Conservation (phyloP, 1,140 invertebrate species). For the Formica exsecta region DNA sequence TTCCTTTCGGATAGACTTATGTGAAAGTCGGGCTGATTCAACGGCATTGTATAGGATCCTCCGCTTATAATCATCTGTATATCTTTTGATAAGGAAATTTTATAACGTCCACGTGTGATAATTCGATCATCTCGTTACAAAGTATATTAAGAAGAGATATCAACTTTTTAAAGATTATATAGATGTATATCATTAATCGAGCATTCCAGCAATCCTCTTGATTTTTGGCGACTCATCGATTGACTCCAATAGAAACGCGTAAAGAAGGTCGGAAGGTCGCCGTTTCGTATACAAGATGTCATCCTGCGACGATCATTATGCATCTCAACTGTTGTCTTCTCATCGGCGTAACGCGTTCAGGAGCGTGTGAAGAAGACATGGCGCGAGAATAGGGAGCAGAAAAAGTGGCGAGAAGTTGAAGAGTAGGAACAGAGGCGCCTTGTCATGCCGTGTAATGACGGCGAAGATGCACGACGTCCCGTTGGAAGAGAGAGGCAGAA, state of each 20-base stretch:
- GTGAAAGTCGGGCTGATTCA: constrained; percentile 49
- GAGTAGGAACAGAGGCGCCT: constrained; percentile 77
- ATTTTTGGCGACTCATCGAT: constrained; percentile 41
- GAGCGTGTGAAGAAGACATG: constrained; percentile 76
- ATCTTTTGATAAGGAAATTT: not conserved
- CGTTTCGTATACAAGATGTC: constrained; percentile 56
- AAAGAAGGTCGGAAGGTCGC: constrained; percentile 73
- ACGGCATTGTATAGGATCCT: not conserved
- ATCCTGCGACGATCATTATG: constrained; percentile 67
- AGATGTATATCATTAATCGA: not conserved
- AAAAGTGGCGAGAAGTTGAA: constrained; percentile 77
- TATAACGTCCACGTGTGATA: not conserved
- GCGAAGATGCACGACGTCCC: constrained; percentile 73
- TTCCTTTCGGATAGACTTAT: constrained; percentile 61
- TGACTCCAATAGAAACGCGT: constrained; percentile 61
- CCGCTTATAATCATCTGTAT: constrained; percentile 7
- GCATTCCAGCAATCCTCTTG: not conserved
- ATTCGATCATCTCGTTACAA: not conserved
- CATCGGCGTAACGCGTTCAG: constrained; percentile 71
- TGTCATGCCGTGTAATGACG: constrained; percentile 84
- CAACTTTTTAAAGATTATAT: not conserved
- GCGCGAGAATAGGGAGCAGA: constrained; percentile 75
- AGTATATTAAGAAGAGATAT: not conserved
- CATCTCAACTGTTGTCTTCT: constrained; percentile 65
- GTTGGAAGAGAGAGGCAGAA: constrained; percentile 58